phyloP scores from a whole-genome alignment of 2,113 vertebrate species.

The Triplophysa dalaica region DNA sequence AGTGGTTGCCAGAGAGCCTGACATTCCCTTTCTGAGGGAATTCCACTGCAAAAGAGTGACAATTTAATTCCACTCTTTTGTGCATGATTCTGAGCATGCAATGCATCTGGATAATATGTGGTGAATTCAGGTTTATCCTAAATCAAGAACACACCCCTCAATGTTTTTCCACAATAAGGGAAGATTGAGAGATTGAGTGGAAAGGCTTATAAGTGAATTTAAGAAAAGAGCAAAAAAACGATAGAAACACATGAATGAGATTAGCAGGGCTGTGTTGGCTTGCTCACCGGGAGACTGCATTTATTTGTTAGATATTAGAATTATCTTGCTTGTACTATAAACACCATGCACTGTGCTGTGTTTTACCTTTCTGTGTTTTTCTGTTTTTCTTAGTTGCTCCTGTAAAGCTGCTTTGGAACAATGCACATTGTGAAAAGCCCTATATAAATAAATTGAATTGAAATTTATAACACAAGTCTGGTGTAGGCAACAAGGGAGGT shows the following conservation, averaged over 20 bases:
- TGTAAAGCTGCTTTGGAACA: too few relatives aligned
- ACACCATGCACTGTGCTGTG: too few relatives aligned
- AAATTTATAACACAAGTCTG: background rate
- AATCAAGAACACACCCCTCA: constrained; percentile 53
- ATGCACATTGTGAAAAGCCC: too few relatives aligned
- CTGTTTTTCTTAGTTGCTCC: too few relatives aligned
- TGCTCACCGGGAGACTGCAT: too few relatives aligned
- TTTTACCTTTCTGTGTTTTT: too few relatives aligned
- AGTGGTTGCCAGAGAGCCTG: constrained; percentile 38
- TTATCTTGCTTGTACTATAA: too few relatives aligned
- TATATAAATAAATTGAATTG: too few relatives aligned
- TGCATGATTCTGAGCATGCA: constrained; percentile 28
- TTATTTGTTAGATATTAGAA: too few relatives aligned
- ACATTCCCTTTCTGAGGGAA: constrained; percentile 21
- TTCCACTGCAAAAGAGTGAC: constrained; percentile 32
- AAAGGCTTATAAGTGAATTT: constrained; percentile 20
- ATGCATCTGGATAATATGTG: constrained; percentile 1
- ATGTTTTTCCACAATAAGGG: constrained; percentile 45
- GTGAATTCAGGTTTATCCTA: constrained; percentile 32
- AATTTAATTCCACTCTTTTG: constrained; percentile 34
- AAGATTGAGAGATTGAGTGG: background rate
- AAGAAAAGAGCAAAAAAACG: background rate
- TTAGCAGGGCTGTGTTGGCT: too few relatives aligned
- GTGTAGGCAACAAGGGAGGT: background rate
- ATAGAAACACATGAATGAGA: constrained; percentile 1